A percentile compares a stretch with the other conserved stretches of the same genome.
Conservation (phyloP, 2,113 vertebrate species). For the cattle (Bos taurus) region ARS-UCD2.0 NC_037338.1:40989501-40990000, state of each 20-base stretch:
- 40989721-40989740: not conserved
- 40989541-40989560: too few relatives aligned
- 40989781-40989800: not conserved
- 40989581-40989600: too few relatives aligned
- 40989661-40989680: not conserved
- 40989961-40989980: not conserved
- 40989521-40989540: too few relatives aligned
- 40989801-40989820: not conserved
- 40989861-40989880: not conserved
- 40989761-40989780: not conserved
- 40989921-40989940: not conserved
- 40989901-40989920: not conserved
- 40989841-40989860: not conserved
- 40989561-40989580: too few relatives aligned
- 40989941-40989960: not conserved
- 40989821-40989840: not conserved
- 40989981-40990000: not conserved
- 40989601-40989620: too few relatives aligned
- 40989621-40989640: too few relatives aligned
- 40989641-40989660: not conserved
- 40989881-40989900: not conserved
- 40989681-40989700: not conserved
- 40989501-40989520: too few relatives aligned
- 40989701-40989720: not conserved
- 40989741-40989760: not conserved